phyloP scores from a whole-genome alignment of 2,888 invertebrate genomes.

The Pterobdella sp. region DNA sequence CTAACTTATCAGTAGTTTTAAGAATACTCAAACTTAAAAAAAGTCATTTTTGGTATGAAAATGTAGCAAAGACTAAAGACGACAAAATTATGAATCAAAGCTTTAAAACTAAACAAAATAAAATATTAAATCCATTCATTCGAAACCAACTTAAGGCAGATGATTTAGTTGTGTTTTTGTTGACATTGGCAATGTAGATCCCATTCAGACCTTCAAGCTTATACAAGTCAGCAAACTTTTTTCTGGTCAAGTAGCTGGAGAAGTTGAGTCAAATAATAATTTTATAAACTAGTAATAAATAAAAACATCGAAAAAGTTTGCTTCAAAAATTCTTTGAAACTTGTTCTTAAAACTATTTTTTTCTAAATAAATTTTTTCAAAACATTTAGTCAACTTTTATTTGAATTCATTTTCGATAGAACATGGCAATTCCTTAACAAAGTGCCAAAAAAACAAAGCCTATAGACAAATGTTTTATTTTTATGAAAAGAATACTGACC shows the following conservation, averaged over 20 bases:
- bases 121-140: neutral
- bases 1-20: no score
- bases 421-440: no score
- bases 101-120: neutral
- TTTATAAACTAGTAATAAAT: no score
- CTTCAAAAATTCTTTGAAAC: no score
- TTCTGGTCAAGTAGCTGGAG: slow-evolving; percentile 57
- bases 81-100: neutral
- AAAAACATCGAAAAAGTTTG: no score
- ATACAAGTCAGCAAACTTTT: slow-evolving; percentile 77
- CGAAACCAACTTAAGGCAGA: neutral
- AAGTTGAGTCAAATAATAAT: no score
- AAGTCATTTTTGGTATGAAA: neutral
- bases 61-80: neutral
- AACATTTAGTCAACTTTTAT: neutral
- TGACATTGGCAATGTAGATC: slow-evolving; percentile 78
- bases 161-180: slow-evolving; percentile 39
- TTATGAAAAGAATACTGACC: no score
- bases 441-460: no score
- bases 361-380: neutral
- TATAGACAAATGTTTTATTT: no score
- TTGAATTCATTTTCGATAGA: neutral
- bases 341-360: no score
- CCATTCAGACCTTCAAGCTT: slow-evolving; percentile 77
- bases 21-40: no score